Base-by-base conservation (phyloP, 2,797 vertebrate genomes). In the Peromyscus nudipes region DNA sequence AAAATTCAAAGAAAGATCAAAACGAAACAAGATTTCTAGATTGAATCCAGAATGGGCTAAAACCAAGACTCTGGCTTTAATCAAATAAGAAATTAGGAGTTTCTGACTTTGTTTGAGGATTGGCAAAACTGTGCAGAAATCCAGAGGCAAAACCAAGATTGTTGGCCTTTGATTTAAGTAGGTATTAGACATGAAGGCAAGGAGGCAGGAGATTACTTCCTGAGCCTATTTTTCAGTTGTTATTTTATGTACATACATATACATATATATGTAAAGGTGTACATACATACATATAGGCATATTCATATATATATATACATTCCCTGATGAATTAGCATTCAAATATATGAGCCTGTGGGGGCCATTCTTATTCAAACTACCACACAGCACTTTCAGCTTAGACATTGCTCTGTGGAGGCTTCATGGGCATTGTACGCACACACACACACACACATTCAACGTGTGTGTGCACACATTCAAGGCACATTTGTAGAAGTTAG, bases 1-100 rank as follows among this genome's bases (percentile, higher is more conserved):
- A 71, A 92, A 57, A 49, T 92, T 62, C 77, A 95, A 95, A 95
- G 57, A 95, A 95, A 92, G 10, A 65, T 75, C 1, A 55, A 69
- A 97, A 76, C 40, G 23, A 86, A 89, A 37, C 11, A 82, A 88
- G 55, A 79, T 89, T 67, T 93, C 37, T 87, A 92, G 64, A n/a
- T 71, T 86, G 25, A 40, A 75, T 23, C 49, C 62, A 4, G 73
- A 95, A 52, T 52, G 29, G 75, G 34, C 55, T 37, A 83, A 83
- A 65, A 96, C 14, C 16, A 89, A 62, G 37, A 83, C 86, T 88
- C 71, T 89, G 34, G 25, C 82, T 92, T 92, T 84, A 77, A 81
- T 67, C 57, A 91, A 86, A 69, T 5, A 67, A 88, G 29, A 34
- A 81, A 34, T 37, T 37, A 75, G 43, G 80, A 88, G 57, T 81